A percentile compares a stretch with the other conserved stretches of the same genome.
These are phyloP conservation scores for Porites cylindrica DNA, from an alignment of 92 coral and sea anemone species.

Conservation along the genomic window DNA sequence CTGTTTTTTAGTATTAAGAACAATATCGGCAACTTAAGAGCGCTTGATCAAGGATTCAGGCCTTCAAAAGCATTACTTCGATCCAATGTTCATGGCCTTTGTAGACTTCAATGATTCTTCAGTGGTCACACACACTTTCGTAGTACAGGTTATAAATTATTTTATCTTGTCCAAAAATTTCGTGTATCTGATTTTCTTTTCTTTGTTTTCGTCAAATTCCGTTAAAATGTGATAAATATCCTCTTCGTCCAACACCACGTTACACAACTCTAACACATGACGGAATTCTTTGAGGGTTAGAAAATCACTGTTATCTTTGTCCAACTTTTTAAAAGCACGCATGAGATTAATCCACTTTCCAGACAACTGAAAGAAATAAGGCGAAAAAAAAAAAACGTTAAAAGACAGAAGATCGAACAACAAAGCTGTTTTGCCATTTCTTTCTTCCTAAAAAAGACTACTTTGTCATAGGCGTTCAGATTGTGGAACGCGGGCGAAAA, in stretches of 20 bases:
- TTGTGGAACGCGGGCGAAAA: too few relatives aligned
- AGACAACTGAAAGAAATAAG: constrained; percentile 76
- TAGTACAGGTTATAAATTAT: not conserved
- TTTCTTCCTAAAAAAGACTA: not conserved
- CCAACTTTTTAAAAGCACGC: constrained; percentile 93
- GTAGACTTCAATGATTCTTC: not conserved
- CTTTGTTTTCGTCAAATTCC: constrained; percentile 88
- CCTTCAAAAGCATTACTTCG: too few relatives aligned
- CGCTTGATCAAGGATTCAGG: too few relatives aligned
- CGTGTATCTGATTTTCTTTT: constrained; percentile 72
- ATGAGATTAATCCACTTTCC: constrained; percentile 94
- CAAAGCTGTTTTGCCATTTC: not conserved
- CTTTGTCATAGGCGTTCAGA: too few relatives aligned
- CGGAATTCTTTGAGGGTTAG: constrained; percentile 94
- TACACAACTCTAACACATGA: constrained; percentile 88
- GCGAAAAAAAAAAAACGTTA: not conserved
- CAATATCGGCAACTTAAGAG: too few relatives aligned
- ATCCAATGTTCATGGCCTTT: too few relatives aligned
- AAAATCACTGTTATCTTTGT: constrained; percentile 90
- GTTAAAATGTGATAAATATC: constrained; percentile 91
- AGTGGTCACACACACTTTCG: not conserved
- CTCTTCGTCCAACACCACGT: constrained; percentile 88
- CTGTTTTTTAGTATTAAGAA: too few relatives aligned
- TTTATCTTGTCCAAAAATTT: constrained; percentile 86
- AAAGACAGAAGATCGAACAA: not conserved